A percentile compares a stretch with the other conserved stretches of the same genome.
These are phyloP conservation scores for Dasyornis broadbenti DNA, from an alignment of 2,113 vertebrate species.

Conservation along the genomic window DNA sequence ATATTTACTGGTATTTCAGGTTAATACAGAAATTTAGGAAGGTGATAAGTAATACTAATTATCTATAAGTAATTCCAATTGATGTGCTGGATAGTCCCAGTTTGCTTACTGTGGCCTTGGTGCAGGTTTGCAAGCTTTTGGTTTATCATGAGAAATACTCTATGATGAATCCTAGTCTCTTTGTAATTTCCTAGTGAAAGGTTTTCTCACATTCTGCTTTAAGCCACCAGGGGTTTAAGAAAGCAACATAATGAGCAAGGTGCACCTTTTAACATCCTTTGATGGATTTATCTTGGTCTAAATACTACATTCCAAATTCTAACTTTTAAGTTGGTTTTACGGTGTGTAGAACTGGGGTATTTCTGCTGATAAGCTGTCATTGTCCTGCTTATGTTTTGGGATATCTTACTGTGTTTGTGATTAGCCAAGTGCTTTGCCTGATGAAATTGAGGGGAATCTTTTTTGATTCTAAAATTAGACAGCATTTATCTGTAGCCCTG, in stretches of 20 bases:
- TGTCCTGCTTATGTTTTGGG: background rate
- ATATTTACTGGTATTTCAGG: background rate
- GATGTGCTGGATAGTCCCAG: background rate
- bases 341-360: background rate
- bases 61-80: background rate
- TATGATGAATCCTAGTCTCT: background rate
- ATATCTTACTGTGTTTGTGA: background rate
- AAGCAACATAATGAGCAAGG: background rate
- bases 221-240: background rate
- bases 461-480: background rate
- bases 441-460: background rate
- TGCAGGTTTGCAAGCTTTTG: background rate
- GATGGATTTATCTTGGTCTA: background rate
- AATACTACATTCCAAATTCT: background rate
- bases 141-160: background rate
- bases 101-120: background rate
- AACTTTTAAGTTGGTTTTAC: background rate
- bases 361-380: background rate
- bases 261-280: background rate
- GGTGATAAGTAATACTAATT: background rate
- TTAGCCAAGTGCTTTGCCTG: background rate
- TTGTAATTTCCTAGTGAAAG: background rate
- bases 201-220: background rate
- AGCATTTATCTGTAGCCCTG: background rate
- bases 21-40: background rate